Base-by-base conservation (phyloP, 2,888 invertebrate genomes). In the Dichetophora obliterata region DNA sequence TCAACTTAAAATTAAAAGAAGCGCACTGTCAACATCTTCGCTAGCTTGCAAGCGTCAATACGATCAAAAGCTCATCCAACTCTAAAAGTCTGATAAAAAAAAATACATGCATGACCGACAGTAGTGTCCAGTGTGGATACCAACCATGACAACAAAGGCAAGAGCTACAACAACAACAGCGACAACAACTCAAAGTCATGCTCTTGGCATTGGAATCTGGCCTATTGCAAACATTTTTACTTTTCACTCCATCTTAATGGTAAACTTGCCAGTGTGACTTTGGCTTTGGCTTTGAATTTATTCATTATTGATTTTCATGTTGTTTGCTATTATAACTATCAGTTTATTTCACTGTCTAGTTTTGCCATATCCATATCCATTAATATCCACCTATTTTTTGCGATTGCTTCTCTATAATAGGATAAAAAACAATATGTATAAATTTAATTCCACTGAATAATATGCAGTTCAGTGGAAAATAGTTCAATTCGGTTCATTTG, bases 401-500 rank as follows among this genome's bases (percentile, higher is more conserved):
- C 16, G 24, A 16, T 27, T 43, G 68, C 50, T 24, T 68, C 37
- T 34, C 57, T n/a, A 57, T 57, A 19, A 37, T 57, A 37, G 22
- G 2, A 50, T 22, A 69, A 19, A 69, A n/a, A 63, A 14, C 2
- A 65, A 65, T 19, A 66, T 57, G 14, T 59, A 63, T 63, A 34
- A 16, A 52, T 43, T 50, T 52, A 31, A 34, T 75, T 57, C 54
- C 31, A 37, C 24, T 66, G 57, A 43, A 74, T 31, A 75, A 57
- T 66, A 57, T 50, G n/a, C 24, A 31, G 19, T 66, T 68, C 4
- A 50, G 34, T 74, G 50, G 73, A 52, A 66, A 75, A 31, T 52
- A 43, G 61, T 75, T 75, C 70, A 75, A 68, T 57, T 69, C 68
- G 69, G 69, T 75, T 75, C 63, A 43, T 57, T 54, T 43, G 27